phyloP scores from a whole-genome alignment of 2,888 invertebrate genomes.

The Zhuqinia jingwanae region DNA sequence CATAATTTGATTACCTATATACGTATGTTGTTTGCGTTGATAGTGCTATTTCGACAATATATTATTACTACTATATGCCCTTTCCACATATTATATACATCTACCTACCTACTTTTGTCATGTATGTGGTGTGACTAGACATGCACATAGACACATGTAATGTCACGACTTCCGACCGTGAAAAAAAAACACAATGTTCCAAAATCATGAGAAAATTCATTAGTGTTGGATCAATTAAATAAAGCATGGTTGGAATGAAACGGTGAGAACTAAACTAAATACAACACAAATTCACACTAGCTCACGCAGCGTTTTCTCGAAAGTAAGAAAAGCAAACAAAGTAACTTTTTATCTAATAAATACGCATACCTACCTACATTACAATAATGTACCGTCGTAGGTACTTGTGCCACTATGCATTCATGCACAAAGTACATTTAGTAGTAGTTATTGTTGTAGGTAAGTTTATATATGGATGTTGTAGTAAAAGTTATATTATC shows the following conservation, averaged over 20 bases:
- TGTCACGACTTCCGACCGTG: not conserved
- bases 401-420: too few relatives aligned
- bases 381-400: too few relatives aligned
- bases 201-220: constrained; percentile 54
- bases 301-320: not conserved
- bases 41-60: too few relatives aligned
- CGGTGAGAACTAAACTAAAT: not conserved
- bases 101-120: too few relatives aligned
- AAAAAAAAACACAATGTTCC: constrained; percentile 30
- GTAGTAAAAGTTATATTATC: not conserved
- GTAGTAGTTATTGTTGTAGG: too few relatives aligned
- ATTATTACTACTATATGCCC: too few relatives aligned
- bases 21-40: too few relatives aligned
- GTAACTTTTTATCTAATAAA: not conserved
- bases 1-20: constrained; percentile 23
- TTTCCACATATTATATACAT: too few relatives aligned
- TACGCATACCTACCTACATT: too few relatives aligned
- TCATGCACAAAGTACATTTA: too few relatives aligned
- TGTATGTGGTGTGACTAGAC: too few relatives aligned
- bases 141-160: not conserved
- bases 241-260: constrained; percentile 13
- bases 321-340: not conserved
- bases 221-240: constrained; percentile 56
- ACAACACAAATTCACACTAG: not conserved
- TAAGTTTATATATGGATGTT: too few relatives aligned